phyloP scores from a whole-genome alignment of 2,888 invertebrate species.

The Lepidonotus clava region DNA sequence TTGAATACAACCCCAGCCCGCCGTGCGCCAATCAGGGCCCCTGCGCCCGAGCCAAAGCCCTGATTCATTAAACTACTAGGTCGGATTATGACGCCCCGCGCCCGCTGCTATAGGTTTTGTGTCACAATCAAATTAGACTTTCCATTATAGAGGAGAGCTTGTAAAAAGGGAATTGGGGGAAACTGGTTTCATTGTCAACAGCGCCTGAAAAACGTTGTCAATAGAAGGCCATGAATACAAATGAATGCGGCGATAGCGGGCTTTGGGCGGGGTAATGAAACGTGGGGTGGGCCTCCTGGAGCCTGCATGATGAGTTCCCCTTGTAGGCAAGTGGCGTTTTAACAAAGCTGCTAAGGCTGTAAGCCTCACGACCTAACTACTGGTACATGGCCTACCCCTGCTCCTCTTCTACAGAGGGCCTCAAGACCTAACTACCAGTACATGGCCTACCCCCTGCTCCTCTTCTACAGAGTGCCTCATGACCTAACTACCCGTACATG shows the following conservation, averaged over 20 bases:
- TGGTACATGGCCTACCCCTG: no score
- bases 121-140: constrained; percentile 13
- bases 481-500: no score
- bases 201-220: constrained; percentile 18
- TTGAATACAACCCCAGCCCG: no score
- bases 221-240: constrained; percentile 20
- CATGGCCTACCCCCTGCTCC: no score
- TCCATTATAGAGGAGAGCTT: not conserved
- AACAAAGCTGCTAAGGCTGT: no score
- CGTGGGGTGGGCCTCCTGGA: not conserved
- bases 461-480: no score
- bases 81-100: not conserved
- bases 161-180: constrained; percentile 9
- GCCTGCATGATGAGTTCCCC: not conserved
- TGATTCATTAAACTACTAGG: not conserved
- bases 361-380: no score
- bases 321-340: not conserved
- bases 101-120: not conserved
- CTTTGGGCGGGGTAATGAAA: not conserved
- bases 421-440: no score
- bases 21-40: not conserved
- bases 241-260: not conserved
- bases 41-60: not conserved
- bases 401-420: no score
- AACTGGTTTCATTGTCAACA: constrained; percentile 31